Evolutionary conservation across 2,113 vertebrate genomes (phyloP).

Genomic region (Beaufortia kweichowensis): DNA sequence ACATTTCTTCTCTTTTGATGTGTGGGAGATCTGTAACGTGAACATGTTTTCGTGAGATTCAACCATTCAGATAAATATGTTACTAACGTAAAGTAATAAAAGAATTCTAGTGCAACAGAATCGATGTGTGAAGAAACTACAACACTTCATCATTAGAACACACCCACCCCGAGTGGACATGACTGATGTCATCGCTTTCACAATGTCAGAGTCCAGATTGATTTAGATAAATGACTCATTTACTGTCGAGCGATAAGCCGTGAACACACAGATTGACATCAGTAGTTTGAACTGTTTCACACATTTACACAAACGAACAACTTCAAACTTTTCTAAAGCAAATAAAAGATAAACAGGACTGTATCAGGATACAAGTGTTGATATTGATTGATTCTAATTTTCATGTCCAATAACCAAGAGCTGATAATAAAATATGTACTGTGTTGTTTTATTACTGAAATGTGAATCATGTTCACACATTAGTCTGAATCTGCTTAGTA

Average conservation of each 20-base stretch:
- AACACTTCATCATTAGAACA: background rate
- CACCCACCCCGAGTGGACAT: background rate
- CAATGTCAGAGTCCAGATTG: conserved; percentile 33
- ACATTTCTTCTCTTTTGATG: no score
- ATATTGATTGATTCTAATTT: no score
- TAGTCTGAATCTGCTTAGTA: no score
- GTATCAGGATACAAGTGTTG: background rate
- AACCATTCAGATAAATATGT: no score
- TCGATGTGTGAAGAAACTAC: background rate
- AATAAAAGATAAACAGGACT: background rate
- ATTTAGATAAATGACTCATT: conserved; percentile 40
- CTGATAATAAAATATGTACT: no score
- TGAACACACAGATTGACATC: conserved; percentile 50
- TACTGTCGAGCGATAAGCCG: conserved; percentile 41
- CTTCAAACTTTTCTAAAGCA: background rate
- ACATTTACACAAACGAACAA: background rate
- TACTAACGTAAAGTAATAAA: no score
- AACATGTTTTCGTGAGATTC: no score
- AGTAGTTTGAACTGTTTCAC: conserved; percentile 58
- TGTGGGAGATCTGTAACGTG: no score
- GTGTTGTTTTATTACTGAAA: background rate
- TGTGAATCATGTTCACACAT: no score
- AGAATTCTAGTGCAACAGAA: no score
- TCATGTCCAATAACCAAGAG: background rate
- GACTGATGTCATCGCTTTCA: background rate